Base-by-base conservation (phyloP, 2,888 invertebrate genomes). In the Thalpophila matura region DNA sequence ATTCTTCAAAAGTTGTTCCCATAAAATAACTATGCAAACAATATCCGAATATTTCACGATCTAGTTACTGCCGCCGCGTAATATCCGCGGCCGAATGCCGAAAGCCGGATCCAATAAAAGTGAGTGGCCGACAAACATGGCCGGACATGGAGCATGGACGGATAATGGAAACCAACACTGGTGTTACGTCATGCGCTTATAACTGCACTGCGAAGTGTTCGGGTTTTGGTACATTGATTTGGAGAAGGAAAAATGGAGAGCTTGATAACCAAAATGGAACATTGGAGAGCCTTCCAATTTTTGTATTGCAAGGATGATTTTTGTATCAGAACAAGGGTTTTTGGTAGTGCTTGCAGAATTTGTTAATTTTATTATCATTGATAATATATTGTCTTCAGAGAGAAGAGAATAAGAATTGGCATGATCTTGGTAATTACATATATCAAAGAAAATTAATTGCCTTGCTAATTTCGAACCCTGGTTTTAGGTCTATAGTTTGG, bases 61-160 rank as follows among this genome's bases (percentile, higher is more conserved):
- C 74, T 49, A 74, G 74, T 71, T 67, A 68, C 56, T 50, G 43
- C 43, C 27, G 50, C 55, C 51, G 40, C 46, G 57, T 70, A 62
- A 77, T 77, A 74, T 74, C 65, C 61, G 66, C 63, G 40, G 43
- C 43, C 49, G 65, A 75, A 38, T 33, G 56, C 62, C 58, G 60
- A 68, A 75, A 77, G 63, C 71, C 68, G 71, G 64, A 74, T 67
- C 43, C 55, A 80, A 79, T 80, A 79, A 77, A 79, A 67, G 49
- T 57, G 64, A 75, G 75, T 76, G 74, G 70, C 55, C 66, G 49
- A 63, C 75, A 78, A 81, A 81, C 78, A 80, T 64, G 38, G 56
- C 62, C 46, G 53, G 40, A 59, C 50, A 46, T 37, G 38, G 37
- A 59, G 37, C 37, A 22, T 37, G 31, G 51, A 27, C 40, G 58